Base-by-base conservation (phyloP, 2,797 vertebrate genomes). In the Sebastes baramenuke region DNA sequence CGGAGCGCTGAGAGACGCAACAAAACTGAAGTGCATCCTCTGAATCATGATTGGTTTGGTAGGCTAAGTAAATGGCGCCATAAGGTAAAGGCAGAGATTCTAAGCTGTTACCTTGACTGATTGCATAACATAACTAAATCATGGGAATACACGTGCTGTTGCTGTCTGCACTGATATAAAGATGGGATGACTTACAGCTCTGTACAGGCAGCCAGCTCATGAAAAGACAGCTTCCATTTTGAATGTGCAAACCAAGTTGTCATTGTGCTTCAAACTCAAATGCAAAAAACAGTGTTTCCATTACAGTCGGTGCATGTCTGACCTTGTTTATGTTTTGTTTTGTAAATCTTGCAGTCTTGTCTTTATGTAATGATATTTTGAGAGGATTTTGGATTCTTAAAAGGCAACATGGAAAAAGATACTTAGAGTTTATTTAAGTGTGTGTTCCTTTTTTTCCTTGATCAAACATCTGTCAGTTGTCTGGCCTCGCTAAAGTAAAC, bases 401-500 rank as follows among this genome's bases (percentile, higher is more conserved):
- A 71, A 29, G 56, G 58, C 29, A 54, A 36, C 13, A 55, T 0
- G 2, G 30, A 56, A 52, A 55, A 16, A 58, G 34, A 69, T 32
- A 65, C 87, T 72, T 61, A 34, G 52, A 81, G 34, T 61, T 30
- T 77, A 38, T 81, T 58, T 22, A 56, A 65, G 16, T 49, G 12
- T 64, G 55, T 62, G 20, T 38, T 62, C 22, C 5, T 70, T 13
- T 58, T 80, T 29, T 84, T 42, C 34, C 67, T 75, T 82, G 81
- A 89, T 93, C 85, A 92, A 91, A 87, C 85, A 82, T 76, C 75
- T 79, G 86, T 87, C 82, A 85, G 81, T 72, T 54, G 61, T 64
- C 85, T 90, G 90, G 89, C 83, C 84, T 74, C 56, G 27, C 73
- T 75, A 74, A 83, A 89, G 76, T 59, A 91, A 91, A 91, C 87